Percentiles rank a stretch among this genome's conserved stretches.
Evolutionary conservation across 2,113 vertebrate genomes (phyloP).

Genomic region (Anolis carolinensis): DNA sequence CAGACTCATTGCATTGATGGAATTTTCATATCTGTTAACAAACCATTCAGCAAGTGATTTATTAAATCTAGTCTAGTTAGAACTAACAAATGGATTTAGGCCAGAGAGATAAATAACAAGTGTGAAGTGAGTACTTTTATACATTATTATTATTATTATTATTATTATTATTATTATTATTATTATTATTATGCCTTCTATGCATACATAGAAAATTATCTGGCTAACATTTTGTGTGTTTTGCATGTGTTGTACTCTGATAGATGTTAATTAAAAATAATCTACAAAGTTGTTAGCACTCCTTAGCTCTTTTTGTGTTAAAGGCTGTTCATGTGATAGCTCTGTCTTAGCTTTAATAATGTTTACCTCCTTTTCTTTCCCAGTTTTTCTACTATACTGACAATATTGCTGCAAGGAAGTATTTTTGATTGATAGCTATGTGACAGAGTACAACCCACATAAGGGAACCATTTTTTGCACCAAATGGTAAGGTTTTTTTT

Average conservation of each 20-base stretch:
- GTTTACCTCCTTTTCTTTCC: neutral
- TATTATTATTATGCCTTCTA: too few relatives aligned
- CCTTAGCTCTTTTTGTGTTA: constrained; percentile 40
- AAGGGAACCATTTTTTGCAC: constrained; percentile 3
- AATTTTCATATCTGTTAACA: too few relatives aligned
- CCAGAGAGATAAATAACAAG: neutral
- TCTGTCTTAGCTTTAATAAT: constrained; percentile 22
- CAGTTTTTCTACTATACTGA: constrained; percentile 25
- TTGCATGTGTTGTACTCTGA: neutral
- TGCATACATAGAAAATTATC: neutral
- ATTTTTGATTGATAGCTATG: neutral
- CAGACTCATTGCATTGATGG: too few relatives aligned
- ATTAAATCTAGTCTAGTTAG: too few relatives aligned
- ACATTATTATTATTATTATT: neutral
- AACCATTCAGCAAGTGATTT: too few relatives aligned
- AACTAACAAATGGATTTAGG: too few relatives aligned
- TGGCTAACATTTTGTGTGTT: neutral
- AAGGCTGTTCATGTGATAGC: constrained; percentile 48
- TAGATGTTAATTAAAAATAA: neutral
- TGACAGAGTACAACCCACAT: neutral
- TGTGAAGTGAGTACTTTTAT: neutral
- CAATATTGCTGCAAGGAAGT: constrained; percentile 3
- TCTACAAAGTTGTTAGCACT: constrained; percentile 34
- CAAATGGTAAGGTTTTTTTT: neutral
- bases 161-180: neutral